These are phyloP conservation scores for Tetrax tetrax DNA, from an alignment of 2,113 vertebrate species.

Conservation along the genomic window DNA sequence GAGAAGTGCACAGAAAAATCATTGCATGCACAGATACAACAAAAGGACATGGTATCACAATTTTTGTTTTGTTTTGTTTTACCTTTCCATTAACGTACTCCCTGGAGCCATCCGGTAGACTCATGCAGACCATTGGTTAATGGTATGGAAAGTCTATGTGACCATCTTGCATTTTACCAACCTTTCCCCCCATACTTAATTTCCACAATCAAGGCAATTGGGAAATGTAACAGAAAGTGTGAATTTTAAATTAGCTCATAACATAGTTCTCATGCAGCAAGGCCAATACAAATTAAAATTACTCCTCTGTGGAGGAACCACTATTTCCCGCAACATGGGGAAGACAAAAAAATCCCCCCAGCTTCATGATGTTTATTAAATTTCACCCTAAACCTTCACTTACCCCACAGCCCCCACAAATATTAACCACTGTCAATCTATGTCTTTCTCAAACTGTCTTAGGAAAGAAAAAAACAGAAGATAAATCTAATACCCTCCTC, in stretches of 20 bases:
- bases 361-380: not conserved
- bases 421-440: not conserved
- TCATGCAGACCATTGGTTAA: not conserved
- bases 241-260: not conserved
- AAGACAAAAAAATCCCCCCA: not conserved
- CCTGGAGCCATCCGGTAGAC: not conserved
- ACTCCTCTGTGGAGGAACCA: not conserved
- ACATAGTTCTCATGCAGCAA: not conserved
- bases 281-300: not conserved
- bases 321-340: not conserved
- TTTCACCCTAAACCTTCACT: not conserved
- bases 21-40: not conserved
- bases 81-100: not conserved
- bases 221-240: not conserved
- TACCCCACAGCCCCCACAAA: not conserved
- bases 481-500: not conserved
- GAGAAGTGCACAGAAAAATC: not conserved
- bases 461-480: not conserved
- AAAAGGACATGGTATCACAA: not conserved
- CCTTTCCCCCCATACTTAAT: not conserved
- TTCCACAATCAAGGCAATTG: not conserved
- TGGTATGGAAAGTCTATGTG: not conserved
- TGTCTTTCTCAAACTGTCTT: not conserved
- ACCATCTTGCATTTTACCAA: not conserved
- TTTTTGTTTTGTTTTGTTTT: not conserved